Base-by-base conservation (phyloP, 2,797 vertebrate genomes). In the Emys orbicularis region DNA sequence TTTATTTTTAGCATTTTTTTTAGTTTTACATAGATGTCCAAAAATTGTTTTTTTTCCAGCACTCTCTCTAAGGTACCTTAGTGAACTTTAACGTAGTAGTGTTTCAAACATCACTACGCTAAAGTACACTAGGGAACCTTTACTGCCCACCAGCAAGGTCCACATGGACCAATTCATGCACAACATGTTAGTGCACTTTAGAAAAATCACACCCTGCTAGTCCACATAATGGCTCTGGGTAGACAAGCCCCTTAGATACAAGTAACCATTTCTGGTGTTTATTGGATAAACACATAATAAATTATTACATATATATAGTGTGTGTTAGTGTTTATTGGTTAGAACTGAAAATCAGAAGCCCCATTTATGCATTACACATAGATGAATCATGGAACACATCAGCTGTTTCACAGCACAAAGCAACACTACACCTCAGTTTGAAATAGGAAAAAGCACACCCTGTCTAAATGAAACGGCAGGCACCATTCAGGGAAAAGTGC, bases 401-500 rank as follows among this genome's bases (percentile, higher is more conserved):
- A 74, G 68, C 34, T 65, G 21, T 41, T 74, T 74, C 23, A 44
- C 37, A 74, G 68, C 68, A 44, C 37, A 44, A 74, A 44, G 49
- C 23, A 94, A 87, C 16, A 65, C n/a, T 54, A 61, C 41, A 31
- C 31, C 80, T 61, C 90, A 74, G 65, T 92, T 86, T 57, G 59
- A 53, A 56, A 12, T 37, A 31, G 8, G 44, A 54, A 79, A 91
- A 84, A 34, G 0, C 1, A 25, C 57, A 0, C 52, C 4, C 19
- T 25, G 41, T 89, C 83, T 81, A 92, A 83, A 89, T 34, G 68
- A 94, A 72, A 87, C 57, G 41, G 47, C 65, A 79, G 52, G n/a
- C 90, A 85, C 31, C 47, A 49, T 61, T 57, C 59, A 6, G 2
- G 79, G 59, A 5, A 83, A 41, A 10, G 84, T 65, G 72, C 79